Evolutionary conservation across 2,888 invertebrate genomes (phyloP).

Genomic region (Tromatobia lineatoria): DNA sequence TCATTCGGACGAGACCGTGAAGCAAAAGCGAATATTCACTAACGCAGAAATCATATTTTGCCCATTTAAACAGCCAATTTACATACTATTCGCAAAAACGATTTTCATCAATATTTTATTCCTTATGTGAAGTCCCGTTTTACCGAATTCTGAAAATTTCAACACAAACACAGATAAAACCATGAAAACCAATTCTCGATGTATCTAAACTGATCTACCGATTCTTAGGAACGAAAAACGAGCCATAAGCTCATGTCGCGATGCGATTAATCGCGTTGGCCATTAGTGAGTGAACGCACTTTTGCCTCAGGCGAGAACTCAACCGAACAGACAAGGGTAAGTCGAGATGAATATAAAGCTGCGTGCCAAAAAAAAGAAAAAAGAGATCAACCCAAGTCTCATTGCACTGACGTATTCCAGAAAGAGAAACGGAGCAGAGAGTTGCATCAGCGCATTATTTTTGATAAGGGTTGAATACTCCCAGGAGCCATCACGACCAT

Average conservation of each 20-base stretch:
- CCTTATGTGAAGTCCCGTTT: background rate
- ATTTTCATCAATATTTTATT: background rate
- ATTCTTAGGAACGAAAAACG: too few species aligned
- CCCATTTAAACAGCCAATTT: background rate
- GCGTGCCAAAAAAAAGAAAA: constrained; percentile 40
- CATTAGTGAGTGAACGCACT: constrained; percentile 44
- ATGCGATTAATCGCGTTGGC: constrained; percentile 47
- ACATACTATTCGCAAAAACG: background rate
- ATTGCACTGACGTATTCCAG: constrained; percentile 29
- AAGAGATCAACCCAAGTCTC: constrained; percentile 31
- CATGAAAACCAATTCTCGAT: background rate
- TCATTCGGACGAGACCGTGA: constrained; percentile 4
- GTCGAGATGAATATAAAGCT: constrained; percentile 15
- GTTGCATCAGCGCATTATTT: constrained; percentile 65
- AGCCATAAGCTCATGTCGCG: constrained; percentile 29
- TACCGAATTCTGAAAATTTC: background rate
- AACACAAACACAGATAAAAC: background rate
- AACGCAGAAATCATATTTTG: background rate
- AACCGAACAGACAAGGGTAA: constrained; percentile 2
- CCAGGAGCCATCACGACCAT: constrained; percentile 58
- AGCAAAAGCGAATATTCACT: background rate
- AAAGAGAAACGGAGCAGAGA: constrained; percentile 20
- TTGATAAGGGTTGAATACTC: constrained; percentile 68
- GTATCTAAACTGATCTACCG: background rate
- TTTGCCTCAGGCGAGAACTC: constrained; percentile 23